Evolutionary conservation across 2,888 invertebrate species (phyloP).

Genomic region (Leptothorax acervorum): DNA sequence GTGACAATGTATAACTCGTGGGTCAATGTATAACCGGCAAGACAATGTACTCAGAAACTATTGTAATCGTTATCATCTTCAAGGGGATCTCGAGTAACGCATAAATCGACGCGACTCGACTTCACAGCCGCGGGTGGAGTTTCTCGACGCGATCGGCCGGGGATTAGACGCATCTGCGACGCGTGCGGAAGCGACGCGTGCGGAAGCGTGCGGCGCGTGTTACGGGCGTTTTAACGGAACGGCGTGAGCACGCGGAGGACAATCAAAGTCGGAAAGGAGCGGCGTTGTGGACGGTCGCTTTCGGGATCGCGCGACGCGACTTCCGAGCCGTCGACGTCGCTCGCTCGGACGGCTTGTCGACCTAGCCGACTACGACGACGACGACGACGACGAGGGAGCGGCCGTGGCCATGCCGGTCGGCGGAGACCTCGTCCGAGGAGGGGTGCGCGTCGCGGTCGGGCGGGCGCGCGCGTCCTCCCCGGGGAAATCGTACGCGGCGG

Average conservation of each 20-base stretch:
- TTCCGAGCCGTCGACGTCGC: neutral
- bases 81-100: neutral
- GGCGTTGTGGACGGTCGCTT: neutral
- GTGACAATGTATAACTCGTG: neutral
- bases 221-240: neutral
- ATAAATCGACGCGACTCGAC: neutral
- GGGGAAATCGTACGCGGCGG: slow-evolving; percentile 39
- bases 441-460: slow-evolving; percentile 4
- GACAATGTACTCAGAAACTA: neutral
- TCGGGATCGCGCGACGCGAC: slow-evolving; percentile 31
- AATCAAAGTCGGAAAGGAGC: neutral
- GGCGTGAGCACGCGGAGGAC: neutral
- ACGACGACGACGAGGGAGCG: slow-evolving; percentile 56
- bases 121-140: neutral
- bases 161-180: neutral
- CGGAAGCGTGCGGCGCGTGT: neutral
- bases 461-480: neutral
- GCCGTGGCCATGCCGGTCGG: slow-evolving; percentile 49
- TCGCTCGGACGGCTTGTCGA: slow-evolving; percentile 56
- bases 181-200: too few species aligned
- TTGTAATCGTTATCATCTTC: neutral
- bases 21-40: neutral
- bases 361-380: slow-evolving; percentile 49
- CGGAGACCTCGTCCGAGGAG: slow-evolving; percentile 6
- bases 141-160: neutral